A percentile compares a stretch with the other conserved stretches of the same genome.
phyloP scores from a whole-genome alignment of 2,888 invertebrate genomes.

The Biston stratarius region DNA sequence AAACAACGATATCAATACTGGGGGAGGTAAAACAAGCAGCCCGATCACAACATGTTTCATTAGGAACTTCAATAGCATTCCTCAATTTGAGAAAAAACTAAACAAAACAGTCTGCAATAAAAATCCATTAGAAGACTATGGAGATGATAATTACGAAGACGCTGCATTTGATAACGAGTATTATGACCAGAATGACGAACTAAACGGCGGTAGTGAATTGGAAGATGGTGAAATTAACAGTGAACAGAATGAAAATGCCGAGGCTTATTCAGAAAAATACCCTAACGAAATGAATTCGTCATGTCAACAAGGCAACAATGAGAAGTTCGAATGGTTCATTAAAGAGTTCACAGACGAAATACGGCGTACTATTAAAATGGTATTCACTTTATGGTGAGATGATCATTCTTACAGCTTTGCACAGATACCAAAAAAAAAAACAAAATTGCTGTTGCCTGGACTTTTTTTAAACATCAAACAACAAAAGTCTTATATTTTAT shows the following conservation, averaged over 20 bases:
- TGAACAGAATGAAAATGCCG: constrained; percentile 28
- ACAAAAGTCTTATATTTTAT: background rate
- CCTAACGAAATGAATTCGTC: background rate
- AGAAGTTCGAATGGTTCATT: constrained; percentile 11
- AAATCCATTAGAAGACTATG: constrained; percentile 35
- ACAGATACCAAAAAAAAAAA: no score
- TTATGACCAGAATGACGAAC: constrained; percentile 43
- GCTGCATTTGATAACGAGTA: constrained; percentile 42
- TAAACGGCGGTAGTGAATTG: background rate
- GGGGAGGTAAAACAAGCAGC: background rate
- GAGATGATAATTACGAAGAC: constrained; percentile 46
- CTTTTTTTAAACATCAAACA: no score
- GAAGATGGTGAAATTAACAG: constrained; percentile 29
- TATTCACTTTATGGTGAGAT: constrained; percentile 15
- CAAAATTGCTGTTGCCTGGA: no score
- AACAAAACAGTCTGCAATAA: constrained; percentile 1
- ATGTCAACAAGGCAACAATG: background rate
- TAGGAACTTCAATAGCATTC: constrained; percentile 35
- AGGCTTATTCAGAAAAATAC: constrained; percentile 10
- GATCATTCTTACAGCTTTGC: no score
- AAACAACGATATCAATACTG: background rate
- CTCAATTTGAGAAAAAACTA: constrained; percentile 37
- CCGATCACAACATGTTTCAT: constrained; percentile 20
- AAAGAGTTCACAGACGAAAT: constrained; percentile 18
- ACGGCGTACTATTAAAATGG: background rate